These are phyloP conservation scores for Adelphocoris suturalis DNA, from an alignment of 2,888 invertebrate species.

Conservation along the genomic window DNA sequence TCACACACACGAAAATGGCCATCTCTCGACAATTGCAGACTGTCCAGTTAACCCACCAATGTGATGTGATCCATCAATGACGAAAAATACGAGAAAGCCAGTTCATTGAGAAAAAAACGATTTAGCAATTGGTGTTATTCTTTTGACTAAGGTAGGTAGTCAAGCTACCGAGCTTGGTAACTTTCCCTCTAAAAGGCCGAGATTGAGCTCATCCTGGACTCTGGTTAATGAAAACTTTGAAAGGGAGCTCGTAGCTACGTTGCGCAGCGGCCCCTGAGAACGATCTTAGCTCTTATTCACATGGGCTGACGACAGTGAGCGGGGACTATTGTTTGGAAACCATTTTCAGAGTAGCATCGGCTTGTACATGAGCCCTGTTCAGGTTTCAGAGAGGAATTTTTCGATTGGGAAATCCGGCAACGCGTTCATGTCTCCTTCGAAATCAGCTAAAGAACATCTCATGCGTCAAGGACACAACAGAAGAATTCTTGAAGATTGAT, in stretches of 20 bases:
- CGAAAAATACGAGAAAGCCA: too few relatives aligned
- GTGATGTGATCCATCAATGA: too few relatives aligned
- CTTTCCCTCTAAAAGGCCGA: not conserved
- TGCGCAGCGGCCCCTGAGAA: not conserved
- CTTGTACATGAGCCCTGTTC: conserved; percentile 19
- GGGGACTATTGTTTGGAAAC: conserved; percentile 4
- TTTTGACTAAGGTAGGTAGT: too few relatives aligned
- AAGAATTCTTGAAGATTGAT: not conserved
- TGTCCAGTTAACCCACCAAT: too few relatives aligned
- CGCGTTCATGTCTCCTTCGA: not conserved
- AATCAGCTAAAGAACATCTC: not conserved
- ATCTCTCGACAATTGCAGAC: too few relatives aligned
- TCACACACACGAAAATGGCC: too few relatives aligned
- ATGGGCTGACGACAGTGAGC: conserved; percentile 29
- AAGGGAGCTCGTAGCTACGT: not conserved
- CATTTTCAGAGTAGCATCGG: not conserved
- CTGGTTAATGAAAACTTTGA: conserved; percentile 13
- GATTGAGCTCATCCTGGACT: conserved; percentile 2
- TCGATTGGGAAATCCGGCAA: not conserved
- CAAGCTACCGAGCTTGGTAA: too few relatives aligned
- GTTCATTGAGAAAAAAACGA: too few relatives aligned
- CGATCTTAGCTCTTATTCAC: conserved; percentile 1
- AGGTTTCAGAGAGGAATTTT: conserved; percentile 20
- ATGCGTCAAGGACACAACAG: not conserved
- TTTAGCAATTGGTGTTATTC: too few relatives aligned